phyloP scores from a whole-genome alignment of 1,140 invertebrate species.

The Drosophila willistoni region DNA sequence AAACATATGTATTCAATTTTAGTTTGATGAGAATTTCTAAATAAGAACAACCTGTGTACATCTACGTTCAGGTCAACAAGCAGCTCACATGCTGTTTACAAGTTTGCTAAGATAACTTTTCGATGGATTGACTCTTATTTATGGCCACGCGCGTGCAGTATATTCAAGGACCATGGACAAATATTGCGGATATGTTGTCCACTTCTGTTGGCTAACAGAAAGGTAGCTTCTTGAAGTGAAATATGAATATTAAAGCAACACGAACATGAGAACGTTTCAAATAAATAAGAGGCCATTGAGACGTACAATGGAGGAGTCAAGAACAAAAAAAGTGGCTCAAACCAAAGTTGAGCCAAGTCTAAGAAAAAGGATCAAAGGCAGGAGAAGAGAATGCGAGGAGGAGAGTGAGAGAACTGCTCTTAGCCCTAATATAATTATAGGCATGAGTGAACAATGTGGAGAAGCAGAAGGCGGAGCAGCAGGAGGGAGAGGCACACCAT shows the following conservation, averaged over 20 bases:
- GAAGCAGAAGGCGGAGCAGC: not conserved
- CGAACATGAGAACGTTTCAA: not conserved
- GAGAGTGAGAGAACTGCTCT: not conserved
- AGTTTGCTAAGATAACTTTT: not conserved
- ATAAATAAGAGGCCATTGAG: not conserved
- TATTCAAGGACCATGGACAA: not conserved
- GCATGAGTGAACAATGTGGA: slow-evolving; percentile 38
- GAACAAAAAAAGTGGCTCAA: not conserved
- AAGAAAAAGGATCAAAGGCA: not conserved
- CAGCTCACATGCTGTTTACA: not conserved
- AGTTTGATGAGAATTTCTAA: no score
- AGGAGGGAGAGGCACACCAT: not conserved
- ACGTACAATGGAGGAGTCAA: not conserved
- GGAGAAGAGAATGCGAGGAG: not conserved
- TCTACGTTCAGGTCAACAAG: no score
- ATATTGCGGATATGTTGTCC: not conserved
- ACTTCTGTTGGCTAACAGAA: not conserved
- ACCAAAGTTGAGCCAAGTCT: not conserved
- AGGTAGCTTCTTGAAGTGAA: not conserved
- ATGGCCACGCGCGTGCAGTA: not conserved
- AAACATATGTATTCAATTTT: no score
- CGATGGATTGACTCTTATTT: slow-evolving; percentile 5
- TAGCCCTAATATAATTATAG: slow-evolving; percentile 39
- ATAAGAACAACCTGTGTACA: no score
- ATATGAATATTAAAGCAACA: slow-evolving; percentile 4